Conservation (phyloP, 2,113 vertebrate species). For the Paradisaea rubra region DNA sequence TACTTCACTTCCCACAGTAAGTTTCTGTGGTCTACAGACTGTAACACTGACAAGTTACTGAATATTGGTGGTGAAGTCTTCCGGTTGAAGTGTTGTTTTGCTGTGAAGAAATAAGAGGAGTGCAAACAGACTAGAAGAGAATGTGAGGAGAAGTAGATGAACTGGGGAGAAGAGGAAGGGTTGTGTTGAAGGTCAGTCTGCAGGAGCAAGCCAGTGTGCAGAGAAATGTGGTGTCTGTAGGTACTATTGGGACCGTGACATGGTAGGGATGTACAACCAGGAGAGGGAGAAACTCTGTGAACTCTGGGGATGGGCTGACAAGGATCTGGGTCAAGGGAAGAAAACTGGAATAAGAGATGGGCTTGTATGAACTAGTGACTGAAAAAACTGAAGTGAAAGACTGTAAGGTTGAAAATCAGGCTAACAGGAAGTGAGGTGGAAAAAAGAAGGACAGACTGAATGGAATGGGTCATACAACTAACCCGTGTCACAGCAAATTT, state of each 20-base stretch:
- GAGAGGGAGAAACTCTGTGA: neutral
- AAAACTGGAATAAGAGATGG: neutral
- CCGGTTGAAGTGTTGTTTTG: neutral
- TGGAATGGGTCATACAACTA: neutral
- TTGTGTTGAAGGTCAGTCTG: neutral
- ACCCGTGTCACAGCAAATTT: rapidly evolving
- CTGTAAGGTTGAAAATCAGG: neutral
- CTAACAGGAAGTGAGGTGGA: rapidly evolving
- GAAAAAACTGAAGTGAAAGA: neutral
- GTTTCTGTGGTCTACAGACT: neutral
- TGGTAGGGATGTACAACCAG: neutral
- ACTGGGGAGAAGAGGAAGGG: neutral
- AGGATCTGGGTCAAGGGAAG: neutral
- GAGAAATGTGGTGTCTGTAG: neutral
- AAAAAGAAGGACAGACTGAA: neutral
- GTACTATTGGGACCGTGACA: neutral
- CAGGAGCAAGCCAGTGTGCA: neutral
- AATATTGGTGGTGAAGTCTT: neutral
- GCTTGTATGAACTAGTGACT: neutral
- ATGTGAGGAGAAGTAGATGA: neutral
- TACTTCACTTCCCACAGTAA: neutral
- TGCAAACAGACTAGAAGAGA: neutral
- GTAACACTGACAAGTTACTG: neutral
- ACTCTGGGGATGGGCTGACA: neutral
- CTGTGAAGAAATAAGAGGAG: neutral